phyloP scores from a whole-genome alignment of 1,140 invertebrate genomes.

The Grapholita molesta region DNA sequence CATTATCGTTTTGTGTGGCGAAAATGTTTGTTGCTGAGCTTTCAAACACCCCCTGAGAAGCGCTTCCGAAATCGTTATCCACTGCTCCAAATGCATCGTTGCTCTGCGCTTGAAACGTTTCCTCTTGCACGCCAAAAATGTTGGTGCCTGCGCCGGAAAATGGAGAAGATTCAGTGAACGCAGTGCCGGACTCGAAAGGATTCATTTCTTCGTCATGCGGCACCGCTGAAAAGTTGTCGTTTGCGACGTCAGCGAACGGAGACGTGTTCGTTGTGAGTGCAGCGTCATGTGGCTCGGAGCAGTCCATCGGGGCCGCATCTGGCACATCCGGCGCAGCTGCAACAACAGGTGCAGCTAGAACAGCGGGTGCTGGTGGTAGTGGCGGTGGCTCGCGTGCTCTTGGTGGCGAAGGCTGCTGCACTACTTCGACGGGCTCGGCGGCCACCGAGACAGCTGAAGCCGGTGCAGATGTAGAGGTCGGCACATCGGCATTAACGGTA shows the following conservation, averaged over 20 bases:
- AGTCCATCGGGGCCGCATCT: constrained; percentile 54
- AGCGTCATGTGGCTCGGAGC: constrained; percentile 45
- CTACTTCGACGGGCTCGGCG: neutral
- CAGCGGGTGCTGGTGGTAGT: neutral
- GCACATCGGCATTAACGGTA: constrained; percentile 28
- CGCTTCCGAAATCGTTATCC: constrained; percentile 27
- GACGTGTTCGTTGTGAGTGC: constrained; percentile 37
- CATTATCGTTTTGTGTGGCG: neutral
- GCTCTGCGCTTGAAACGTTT: constrained; percentile 21
- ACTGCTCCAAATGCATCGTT: constrained; percentile 28
- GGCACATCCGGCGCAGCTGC: constrained; percentile 4
- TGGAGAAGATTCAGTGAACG: neutral
- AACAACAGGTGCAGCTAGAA: neutral
- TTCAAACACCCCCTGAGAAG: neutral
- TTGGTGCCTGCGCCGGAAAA: constrained; percentile 20
- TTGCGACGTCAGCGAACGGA: constrained; percentile 43
- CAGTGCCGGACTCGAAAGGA: constrained; percentile 50
- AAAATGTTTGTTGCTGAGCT: constrained; percentile 20
- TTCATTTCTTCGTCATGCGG: constrained; percentile 48
- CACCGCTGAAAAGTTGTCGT: constrained; percentile 28
- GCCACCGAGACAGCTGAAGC: neutral
- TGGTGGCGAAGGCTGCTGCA: constrained; percentile 11
- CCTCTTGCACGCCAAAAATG: constrained; percentile 50
- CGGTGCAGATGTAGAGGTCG: neutral
- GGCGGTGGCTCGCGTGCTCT: neutral